These are phyloP conservation scores for Lysiphlebus fabarum DNA, from an alignment of 1,140 invertebrate species.

Conservation along the genomic window DNA sequence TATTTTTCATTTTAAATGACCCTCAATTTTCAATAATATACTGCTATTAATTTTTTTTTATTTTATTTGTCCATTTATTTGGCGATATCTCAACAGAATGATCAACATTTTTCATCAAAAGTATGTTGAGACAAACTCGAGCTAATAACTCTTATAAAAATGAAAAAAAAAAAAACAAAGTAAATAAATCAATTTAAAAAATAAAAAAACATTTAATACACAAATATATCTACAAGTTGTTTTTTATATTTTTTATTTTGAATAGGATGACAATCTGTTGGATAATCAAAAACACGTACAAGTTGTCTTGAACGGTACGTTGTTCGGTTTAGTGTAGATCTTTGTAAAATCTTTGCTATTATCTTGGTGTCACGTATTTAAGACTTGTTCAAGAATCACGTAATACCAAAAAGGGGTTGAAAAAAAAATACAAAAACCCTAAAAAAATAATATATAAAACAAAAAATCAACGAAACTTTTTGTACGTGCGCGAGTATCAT, in stretches of 20 bases:
- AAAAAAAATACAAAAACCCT: too few species aligned
- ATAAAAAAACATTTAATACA: too few species aligned
- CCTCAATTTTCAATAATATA: too few species aligned
- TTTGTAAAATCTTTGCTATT: conserved; percentile 38
- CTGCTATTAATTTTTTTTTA: too few species aligned
- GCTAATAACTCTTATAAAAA: too few species aligned
- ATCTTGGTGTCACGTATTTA: conserved; percentile 48
- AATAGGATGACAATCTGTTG: not conserved
- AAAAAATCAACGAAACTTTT: not conserved
- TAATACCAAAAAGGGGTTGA: conserved; percentile 28
- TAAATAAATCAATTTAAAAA: too few species aligned
- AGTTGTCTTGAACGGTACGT: conserved; percentile 22
- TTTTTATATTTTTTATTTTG: not conserved
- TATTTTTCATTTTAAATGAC: too few species aligned
- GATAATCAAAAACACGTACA: conserved; percentile 16
- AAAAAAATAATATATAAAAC: too few species aligned
- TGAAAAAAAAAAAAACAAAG: too few species aligned
- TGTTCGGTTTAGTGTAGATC: conserved; percentile 42
- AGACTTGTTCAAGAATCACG: conserved; percentile 47
- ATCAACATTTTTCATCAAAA: too few species aligned
- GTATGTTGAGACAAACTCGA: too few species aligned
- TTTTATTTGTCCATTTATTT: conserved; percentile 21
- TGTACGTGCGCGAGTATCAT: conserved; percentile 22
- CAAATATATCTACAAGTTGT: not conserved
- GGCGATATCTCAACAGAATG: too few species aligned